Conservation (phyloP, 2,113 vertebrate genomes). For the Prochilodus magdalenae region DNA sequence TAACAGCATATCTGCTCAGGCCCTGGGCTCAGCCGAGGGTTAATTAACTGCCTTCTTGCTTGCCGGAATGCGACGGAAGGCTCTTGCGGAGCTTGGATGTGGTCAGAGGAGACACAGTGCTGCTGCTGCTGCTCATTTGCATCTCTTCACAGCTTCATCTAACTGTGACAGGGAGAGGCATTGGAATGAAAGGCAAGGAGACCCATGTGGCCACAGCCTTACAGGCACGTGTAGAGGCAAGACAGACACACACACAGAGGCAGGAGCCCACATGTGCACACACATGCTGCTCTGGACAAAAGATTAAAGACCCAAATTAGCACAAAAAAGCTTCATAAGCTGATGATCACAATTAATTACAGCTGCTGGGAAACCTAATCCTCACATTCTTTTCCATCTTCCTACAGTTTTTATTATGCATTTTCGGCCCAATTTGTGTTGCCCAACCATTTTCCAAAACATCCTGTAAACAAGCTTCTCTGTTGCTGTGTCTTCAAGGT, state of each 20-base stretch:
- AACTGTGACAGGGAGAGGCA: constrained; percentile 52
- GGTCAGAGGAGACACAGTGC: constrained; percentile 55
- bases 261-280: not conserved
- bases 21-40: constrained; percentile 62
- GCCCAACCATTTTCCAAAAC: too few relatives aligned
- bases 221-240: not conserved
- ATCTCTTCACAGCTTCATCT: not conserved
- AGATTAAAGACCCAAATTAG: not conserved
- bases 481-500: too few relatives aligned
- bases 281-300: not conserved
- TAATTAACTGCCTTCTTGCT: constrained; percentile 75
- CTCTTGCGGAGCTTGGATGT: constrained; percentile 62
- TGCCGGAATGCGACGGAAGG: constrained; percentile 58
- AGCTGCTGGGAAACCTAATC: too few relatives aligned
- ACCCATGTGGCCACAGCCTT: not conserved
- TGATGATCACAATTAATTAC: not conserved
- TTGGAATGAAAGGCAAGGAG: constrained; percentile 10
- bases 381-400: too few relatives aligned
- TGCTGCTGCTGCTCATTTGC: constrained; percentile 60
- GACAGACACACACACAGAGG: not conserved
- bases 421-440: too few relatives aligned
- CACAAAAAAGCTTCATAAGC: not conserved
- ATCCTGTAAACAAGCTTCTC: too few relatives aligned
- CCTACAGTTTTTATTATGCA: too few relatives aligned
- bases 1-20: constrained; percentile 63